phyloP scores from a whole-genome alignment of 2,888 invertebrate species.

The Macrostomum cliftonense region DNA sequence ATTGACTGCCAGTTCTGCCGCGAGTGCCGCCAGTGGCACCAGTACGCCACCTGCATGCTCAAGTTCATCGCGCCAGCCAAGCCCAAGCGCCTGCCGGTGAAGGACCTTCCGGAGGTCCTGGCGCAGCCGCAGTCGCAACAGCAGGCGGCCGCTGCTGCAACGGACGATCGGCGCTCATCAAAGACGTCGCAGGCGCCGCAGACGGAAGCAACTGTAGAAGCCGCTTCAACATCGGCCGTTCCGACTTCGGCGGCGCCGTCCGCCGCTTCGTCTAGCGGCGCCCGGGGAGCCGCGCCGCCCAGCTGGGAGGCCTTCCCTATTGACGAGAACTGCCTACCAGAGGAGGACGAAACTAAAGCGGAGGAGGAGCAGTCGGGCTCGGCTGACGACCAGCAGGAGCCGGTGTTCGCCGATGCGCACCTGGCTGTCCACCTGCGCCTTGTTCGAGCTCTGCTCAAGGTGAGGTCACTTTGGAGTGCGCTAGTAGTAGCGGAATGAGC shows the following conservation, averaged over 20 bases:
- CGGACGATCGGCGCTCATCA: not conserved
- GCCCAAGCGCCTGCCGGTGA: slow-evolving; percentile 26
- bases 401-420: slow-evolving; percentile 54
- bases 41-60: slow-evolving; percentile 18
- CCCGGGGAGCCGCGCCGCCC: slow-evolving; percentile 44
- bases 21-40: slow-evolving; percentile 43
- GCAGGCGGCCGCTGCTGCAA: not conserved
- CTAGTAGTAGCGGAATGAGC: not conserved
- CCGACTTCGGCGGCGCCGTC: slow-evolving; percentile 55
- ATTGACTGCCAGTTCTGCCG: slow-evolving; percentile 75
- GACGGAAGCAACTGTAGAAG: not conserved
- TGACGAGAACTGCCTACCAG: not conserved
- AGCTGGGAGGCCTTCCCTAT: slow-evolving; percentile 1
- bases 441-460: slow-evolving; percentile 69
- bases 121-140: not conserved
- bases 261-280: slow-evolving; percentile 47
- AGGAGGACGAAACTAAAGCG: not conserved
- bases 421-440: slow-evolving; percentile 77
- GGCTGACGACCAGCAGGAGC: slow-evolving; percentile 53
- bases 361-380: not conserved
- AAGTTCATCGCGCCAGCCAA: slow-evolving; percentile 26
- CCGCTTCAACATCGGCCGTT: slow-evolving; percentile 32
- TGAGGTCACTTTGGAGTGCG: slow-evolving; percentile 24
- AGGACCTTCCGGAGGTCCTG: slow-evolving; percentile 24
- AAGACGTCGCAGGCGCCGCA: no score